Percentiles rank a stretch among this genome's conserved stretches.
phyloP scores from a whole-genome alignment of 2,113 vertebrate species.

The Chaetodon auriga region DNA sequence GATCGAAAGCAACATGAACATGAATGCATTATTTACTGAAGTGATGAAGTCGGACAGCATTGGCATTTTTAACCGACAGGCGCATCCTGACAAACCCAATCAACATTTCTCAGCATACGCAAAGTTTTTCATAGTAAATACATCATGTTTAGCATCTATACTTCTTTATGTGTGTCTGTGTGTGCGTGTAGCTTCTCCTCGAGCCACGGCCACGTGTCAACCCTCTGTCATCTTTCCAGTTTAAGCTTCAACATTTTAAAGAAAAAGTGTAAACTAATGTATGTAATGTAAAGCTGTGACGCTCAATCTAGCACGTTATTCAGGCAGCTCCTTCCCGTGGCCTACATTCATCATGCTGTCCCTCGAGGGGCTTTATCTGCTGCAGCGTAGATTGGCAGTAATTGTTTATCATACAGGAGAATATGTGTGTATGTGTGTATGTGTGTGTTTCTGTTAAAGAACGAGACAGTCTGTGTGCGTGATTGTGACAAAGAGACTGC shows the following conservation, averaged over 20 bases:
- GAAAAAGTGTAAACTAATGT: background rate
- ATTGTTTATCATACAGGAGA: constrained; percentile 67
- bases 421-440: constrained; percentile 16
- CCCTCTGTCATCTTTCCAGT: too few species aligned
- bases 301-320: constrained; percentile 44
- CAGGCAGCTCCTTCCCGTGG: constrained; percentile 39
- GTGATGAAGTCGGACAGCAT: constrained; percentile 33
- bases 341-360: constrained; percentile 71
- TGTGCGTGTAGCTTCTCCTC: too few species aligned
- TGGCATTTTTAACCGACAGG: constrained; percentile 21
- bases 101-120: background rate
- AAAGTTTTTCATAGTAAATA: background rate
- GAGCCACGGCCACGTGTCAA: too few species aligned
- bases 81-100: constrained; percentile 9
- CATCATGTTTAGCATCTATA: background rate
- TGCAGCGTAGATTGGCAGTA: constrained; percentile 68
- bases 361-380: constrained; percentile 61
- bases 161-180: too few species aligned
- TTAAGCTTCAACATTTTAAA: background rate
- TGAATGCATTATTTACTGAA: constrained; percentile 49
- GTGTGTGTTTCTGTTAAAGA: constrained; percentile 38
- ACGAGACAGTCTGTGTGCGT: constrained; percentile 17
- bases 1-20: constrained; percentile 21
- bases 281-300: constrained; percentile 30
- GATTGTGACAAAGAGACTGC: constrained; percentile 39